These are phyloP conservation scores for Misgurnus mizolepis DNA, from an alignment of 2,113 vertebrate genomes.

Conservation along the genomic window DNA sequence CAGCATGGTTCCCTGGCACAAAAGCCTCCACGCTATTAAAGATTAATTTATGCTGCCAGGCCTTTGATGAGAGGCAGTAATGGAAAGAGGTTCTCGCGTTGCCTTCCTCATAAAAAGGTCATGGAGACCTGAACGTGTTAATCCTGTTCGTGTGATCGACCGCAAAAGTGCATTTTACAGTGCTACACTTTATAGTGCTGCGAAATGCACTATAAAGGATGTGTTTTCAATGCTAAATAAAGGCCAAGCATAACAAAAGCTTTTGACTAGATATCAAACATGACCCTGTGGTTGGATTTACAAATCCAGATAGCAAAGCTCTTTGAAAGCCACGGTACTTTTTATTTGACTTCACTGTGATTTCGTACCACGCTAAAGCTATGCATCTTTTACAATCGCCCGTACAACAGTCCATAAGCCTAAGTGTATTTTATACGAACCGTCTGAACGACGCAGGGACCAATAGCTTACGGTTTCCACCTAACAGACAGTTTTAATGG, in stretches of 20 bases:
- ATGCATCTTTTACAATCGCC: conserved; percentile 7
- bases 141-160: conserved; percentile 50
- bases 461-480: conserved; percentile 12
- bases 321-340: background rate
- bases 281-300: background rate
- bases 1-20: conserved; percentile 82
- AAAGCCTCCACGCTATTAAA: conserved; percentile 76
- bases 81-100: conserved; percentile 59
- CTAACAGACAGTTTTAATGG: conserved; percentile 36
- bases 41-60: conserved; percentile 78
- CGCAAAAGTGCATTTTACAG: conserved; percentile 5
- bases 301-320: conserved; percentile 38
- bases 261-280: conserved; percentile 39
- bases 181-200: conserved; percentile 24
- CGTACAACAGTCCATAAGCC: conserved; percentile 28
- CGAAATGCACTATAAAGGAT: background rate
- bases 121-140: conserved; percentile 61
- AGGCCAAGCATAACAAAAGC: conserved; percentile 31
- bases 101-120: conserved; percentile 56
- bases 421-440: conserved; percentile 45
- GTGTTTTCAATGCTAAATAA: conserved; percentile 3
- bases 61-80: conserved; percentile 76
- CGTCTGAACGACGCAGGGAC: conserved; percentile 10
- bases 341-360: conserved; percentile 44
- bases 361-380: background rate